Base-by-base conservation (phyloP, 2,113 vertebrate species). In the Catharus bicknelli region DNA sequence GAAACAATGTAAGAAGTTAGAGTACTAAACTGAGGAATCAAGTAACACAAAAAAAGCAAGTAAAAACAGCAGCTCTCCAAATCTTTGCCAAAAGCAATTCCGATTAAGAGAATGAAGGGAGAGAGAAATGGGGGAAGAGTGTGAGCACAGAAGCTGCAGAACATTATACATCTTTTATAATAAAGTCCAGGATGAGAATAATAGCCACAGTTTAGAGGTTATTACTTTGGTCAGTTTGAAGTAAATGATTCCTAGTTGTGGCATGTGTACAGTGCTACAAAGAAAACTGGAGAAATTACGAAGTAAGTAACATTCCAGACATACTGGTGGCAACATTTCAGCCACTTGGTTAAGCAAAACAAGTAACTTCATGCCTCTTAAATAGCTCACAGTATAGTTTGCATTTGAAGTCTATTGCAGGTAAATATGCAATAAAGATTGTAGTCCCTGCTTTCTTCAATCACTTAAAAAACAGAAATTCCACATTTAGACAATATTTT, bases 301-400 rank as follows among this genome's bases (percentile, higher is more conserved):
- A 86, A 97, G 93, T 97, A 98, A 98, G 97, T 96, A 97, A 97
- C 97, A 98, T 97, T 98, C 97, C 97, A 97, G 96, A 93, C 97
- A 97, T 97, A 95, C 83, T 95, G 92, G 72, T 97, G 95, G 96
- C 90, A 96, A 82, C 14, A 7, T 90, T 95, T 95, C 13, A 11
- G 84, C 82, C 82, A 90, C 83, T 94, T 93, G 70, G 85, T 88
- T 96, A 96, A 92, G 93, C 59, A 95, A 97, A 97, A 96, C 82
- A 96, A 96, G 91, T 72, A 96, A 95, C 77, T 96, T 93, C 78
- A 91, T 87, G 87, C 42, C 66, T 95, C 81, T 72, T 80, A 96
- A 97, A 95, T 4, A 95, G 70, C 68, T 92, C 59, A 81, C 32
- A 79, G 77, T 92, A 84, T 9, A 77, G 80, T 51, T 58, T 94